Base-by-base conservation (phyloP, 2,888 invertebrate species). In the Pollenia griseotomentosa region DNA sequence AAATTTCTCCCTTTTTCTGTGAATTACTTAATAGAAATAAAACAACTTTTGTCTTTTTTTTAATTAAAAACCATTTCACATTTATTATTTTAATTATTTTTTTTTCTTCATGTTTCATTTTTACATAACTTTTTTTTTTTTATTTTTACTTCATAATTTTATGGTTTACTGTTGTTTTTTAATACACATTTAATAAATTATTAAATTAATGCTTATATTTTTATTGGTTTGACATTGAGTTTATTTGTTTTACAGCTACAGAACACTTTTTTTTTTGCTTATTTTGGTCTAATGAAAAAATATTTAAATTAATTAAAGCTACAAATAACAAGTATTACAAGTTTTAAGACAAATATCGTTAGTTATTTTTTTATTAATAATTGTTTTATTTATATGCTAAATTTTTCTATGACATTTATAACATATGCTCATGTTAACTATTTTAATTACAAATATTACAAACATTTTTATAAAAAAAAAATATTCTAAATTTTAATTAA, bases 61-160 rank as follows among this genome's bases (percentile, higher is more conserved):
- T 12, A 59, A 79, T 61, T 86, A 83, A 79, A 79, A 86, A 86
- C 78, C 83, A 79, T 75, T 83, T 86, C 16, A 83, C 86, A 86
- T 86, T 82, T 79, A 86, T 86, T 85, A 61, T 79, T 23, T 65
- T 57, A 83, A 46, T 57, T 74, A 59, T 61, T 61, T 63, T 77
- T 75, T 42, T 53, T 63, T 63, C 2, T 65, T 71, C 46, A 46
- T 59, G 19, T 74, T 46, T 74, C 4, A 19, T 57, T 74, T 73
- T 48, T 33, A 33, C 33, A 40, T n/a, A 46, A 40, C 16, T 71
- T 33, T 19, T 59, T 40, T 66, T 23, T 23, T 57, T 83, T 63
- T 44, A 12, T 44, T 51, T 33, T 14, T 63, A 3, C 14, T 40
- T 57, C 44, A 65, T 61, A 59, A 40, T 33, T 46, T 51, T 59